phyloP scores from a whole-genome alignment of 37 sponge, comb jelly and placozoan genomes.

The Chondrilla cf. caribensis region DNA sequence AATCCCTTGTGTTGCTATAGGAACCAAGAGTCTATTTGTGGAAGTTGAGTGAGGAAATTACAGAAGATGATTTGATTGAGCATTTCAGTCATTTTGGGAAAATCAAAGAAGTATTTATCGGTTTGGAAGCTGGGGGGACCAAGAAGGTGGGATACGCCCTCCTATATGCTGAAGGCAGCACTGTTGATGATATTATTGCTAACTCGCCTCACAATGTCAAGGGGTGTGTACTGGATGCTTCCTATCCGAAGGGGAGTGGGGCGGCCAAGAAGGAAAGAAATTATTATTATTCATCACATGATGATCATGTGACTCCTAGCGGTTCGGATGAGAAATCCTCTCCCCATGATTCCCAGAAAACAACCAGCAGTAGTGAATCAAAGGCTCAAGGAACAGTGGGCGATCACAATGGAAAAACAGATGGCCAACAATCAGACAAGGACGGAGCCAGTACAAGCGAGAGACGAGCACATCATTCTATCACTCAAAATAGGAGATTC shows the following conservation, averaged over 20 bases:
- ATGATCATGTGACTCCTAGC: not conserved
- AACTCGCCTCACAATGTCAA: not conserved
- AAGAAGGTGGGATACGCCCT: constrained; percentile 7
- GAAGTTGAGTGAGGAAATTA: not conserved
- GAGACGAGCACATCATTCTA: no score
- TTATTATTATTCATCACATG: not conserved
- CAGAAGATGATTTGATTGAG: not conserved
- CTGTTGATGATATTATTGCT: not conserved
- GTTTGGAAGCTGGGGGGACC: not conserved
- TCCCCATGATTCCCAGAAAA: not conserved
- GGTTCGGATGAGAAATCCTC: not conserved
- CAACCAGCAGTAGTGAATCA: no score
- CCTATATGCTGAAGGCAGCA: not conserved
- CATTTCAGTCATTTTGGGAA: not conserved
- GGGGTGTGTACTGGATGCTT: not conserved
- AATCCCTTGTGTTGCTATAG: constrained; percentile 6
- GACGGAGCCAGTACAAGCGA: no score
- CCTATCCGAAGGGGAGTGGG: not conserved
- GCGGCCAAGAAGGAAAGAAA: not conserved
- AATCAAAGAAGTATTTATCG: constrained; percentile 13
- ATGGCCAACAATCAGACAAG: no score
- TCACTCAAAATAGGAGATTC: not conserved
- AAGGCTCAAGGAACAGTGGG: no score
- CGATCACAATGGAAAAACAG: no score
- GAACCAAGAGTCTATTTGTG: constrained; percentile 5